Percentiles rank a stretch among this genome's conserved stretches.
Conservation (phyloP, 2,888 invertebrate species). For the Polyploca ridens region DNA sequence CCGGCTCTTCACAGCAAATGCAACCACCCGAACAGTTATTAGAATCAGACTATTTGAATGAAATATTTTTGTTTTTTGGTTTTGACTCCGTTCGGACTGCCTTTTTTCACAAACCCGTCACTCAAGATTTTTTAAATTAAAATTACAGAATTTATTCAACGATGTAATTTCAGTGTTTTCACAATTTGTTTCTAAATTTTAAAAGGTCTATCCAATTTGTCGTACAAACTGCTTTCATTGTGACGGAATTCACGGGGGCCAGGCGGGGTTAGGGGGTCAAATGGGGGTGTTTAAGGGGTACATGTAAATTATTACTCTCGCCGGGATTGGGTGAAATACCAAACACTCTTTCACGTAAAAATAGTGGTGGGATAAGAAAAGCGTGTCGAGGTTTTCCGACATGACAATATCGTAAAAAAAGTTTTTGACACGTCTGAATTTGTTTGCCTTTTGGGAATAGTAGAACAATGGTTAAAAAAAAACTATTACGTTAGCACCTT, state of each 20-base stretch:
- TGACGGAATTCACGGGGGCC: constrained; percentile 21
- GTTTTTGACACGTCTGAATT: constrained; percentile 12
- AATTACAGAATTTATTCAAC: neutral
- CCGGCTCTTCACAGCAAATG: no score
- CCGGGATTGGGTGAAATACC: constrained; percentile 54
- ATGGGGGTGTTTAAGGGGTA: constrained; percentile 25
- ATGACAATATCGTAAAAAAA: neutral
- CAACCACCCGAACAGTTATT: no score
- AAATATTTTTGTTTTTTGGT: no score
- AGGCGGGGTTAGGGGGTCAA: constrained; percentile 12
- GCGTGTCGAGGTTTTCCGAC: constrained; percentile 11
- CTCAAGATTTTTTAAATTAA: neutral
- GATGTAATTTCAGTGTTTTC: neutral
- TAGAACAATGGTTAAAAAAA: constrained; percentile 35
- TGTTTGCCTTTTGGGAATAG: constrained; percentile 26
- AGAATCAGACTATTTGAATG: no score
- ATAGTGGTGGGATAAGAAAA: constrained; percentile 32
- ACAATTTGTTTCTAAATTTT: constrained; percentile 9
- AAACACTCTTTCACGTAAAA: constrained; percentile 48
- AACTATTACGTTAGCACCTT: neutral
- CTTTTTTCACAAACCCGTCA: no score
- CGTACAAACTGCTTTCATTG: constrained; percentile 23
- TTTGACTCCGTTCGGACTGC: no score
- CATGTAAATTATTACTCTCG: constrained; percentile 61
- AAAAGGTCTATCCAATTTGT: constrained; percentile 18